Evolutionary conservation across 1,140 invertebrate genomes (phyloP), one percentile per base, ranked within the genome.

Genomic region (Lepidurus arcticus): DNA sequence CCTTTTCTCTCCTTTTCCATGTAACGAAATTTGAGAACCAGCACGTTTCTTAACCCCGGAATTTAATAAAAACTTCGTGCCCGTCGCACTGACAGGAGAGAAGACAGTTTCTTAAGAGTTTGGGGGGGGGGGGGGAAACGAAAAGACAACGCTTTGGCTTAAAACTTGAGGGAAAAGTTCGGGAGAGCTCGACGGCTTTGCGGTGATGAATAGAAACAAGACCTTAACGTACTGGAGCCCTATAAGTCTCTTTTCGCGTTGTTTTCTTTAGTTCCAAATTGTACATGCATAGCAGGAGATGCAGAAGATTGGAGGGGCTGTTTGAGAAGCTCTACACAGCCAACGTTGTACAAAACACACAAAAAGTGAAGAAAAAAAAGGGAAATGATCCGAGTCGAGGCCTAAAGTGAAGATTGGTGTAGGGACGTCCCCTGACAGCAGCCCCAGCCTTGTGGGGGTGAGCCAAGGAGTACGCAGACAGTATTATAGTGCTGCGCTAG

Each of bases 231-330:
- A 21, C 53, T 16, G 21, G 53, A 65, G 53, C 6, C 53, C 53
- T 65, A 65, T 65, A 65, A 65, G 53, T 65, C 53, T 65, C 13
- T 65, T 16, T 34, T 16, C 13, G 53, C 53, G 21, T 65, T 65
- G 53, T 65, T 65, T 65, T 65, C 53, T 65, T 65, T n/a, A 21
- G 53, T 34, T 34, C 53, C 53, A n/a, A 65, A 65, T 65, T 65
- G 16, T 65, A 65, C 53, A 65, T 65, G 53, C 53, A 21, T 65
- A 65, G n/a, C n/a, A 65, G 13, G 53, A 65, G 53, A 65, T 65
- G 2, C 16, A 65, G 53, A 65, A 65, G 53, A 65, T 65, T 65
- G 53, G n/a, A 65, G 53, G 53, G 53, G 16, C 13, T 65, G 53
- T 65, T 65, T 7, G 13, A 65, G 53, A 16, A 65, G 53, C 2